Percentiles rank a stretch among this genome's conserved stretches.
Evolutionary conservation across 2,797 vertebrate genomes (phyloP).

Genomic region (Paguma larvata): DNA sequence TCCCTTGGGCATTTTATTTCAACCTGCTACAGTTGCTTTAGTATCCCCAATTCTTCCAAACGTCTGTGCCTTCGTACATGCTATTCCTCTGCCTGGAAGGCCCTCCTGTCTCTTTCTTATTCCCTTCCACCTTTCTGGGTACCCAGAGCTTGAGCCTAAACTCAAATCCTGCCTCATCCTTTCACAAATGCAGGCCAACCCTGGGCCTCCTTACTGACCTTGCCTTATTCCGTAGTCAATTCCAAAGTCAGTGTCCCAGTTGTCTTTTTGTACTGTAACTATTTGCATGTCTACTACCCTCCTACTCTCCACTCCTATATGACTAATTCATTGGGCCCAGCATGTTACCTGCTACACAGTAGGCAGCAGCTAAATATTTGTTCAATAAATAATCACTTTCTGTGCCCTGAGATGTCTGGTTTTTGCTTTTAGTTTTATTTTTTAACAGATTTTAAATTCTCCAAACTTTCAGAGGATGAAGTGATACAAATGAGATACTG

Average conservation of each 20-base stretch:
- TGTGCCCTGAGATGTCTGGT: background rate
- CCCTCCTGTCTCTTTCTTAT: background rate
- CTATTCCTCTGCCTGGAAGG: background rate
- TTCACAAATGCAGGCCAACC: background rate
- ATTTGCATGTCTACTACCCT: background rate
- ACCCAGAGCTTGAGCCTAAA: background rate
- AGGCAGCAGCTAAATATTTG: constrained; percentile 33
- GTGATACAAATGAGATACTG: background rate
- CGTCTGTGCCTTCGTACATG: background rate
- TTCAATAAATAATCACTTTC: constrained; percentile 14
- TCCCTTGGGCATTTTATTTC: background rate
- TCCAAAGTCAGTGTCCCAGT: background rate
- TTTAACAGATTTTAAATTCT: constrained; percentile 45
- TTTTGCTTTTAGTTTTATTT: constrained; percentile 34
- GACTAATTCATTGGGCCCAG: background rate
- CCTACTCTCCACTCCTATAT: background rate
- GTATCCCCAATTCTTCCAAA: background rate
- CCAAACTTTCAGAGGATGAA: background rate
- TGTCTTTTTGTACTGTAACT: background rate
- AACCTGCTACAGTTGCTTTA: background rate
- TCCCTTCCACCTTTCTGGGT: background rate
- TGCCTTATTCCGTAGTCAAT: background rate
- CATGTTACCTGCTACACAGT: background rate
- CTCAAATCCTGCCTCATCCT: background rate
- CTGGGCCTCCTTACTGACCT: background rate